Evolutionary conservation across 2,113 vertebrate species (phyloP).

Genomic region (Pelusios castaneus): DNA sequence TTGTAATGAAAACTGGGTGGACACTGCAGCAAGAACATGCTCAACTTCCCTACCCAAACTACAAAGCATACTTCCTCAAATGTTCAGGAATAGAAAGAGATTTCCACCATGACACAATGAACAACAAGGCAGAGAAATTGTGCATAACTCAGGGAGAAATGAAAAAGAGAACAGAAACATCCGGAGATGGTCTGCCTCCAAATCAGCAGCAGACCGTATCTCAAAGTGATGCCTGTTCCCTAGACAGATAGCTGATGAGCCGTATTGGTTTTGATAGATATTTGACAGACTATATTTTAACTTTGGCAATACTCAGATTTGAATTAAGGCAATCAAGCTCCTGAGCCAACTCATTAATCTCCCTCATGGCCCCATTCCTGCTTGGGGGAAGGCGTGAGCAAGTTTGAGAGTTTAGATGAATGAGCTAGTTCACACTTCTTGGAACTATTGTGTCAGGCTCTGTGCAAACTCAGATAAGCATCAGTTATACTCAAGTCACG

Average conservation of each 20-base stretch:
- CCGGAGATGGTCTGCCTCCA: neutral
- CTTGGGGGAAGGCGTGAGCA: neutral
- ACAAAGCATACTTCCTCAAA: slow-evolving; percentile 40
- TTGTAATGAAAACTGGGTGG: neutral
- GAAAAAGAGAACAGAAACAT: slow-evolving; percentile 62
- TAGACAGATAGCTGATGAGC: neutral
- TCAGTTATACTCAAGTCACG: neutral
- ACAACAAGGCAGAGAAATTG: slow-evolving; percentile 21
- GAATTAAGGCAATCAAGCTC: neutral
- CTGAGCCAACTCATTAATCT: neutral
- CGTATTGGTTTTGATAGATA: neutral
- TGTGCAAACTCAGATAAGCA: neutral
- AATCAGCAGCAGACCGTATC: neutral
- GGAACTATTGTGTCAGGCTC: neutral
- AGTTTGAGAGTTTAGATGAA: neutral
- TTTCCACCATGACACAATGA: slow-evolving; percentile 8
- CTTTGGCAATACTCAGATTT: neutral
- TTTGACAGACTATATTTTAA: neutral
- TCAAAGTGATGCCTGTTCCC: neutral
- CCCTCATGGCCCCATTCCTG: neutral
- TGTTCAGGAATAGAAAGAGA: slow-evolving; percentile 34
- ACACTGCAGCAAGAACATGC: neutral
- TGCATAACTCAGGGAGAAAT: slow-evolving; percentile 14
- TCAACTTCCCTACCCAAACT: neutral
- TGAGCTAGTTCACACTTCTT: neutral